These are phyloP conservation scores for Sympetrum striolatum DNA, from an alignment of 2,888 invertebrate genomes.

Conservation along the genomic window DNA sequence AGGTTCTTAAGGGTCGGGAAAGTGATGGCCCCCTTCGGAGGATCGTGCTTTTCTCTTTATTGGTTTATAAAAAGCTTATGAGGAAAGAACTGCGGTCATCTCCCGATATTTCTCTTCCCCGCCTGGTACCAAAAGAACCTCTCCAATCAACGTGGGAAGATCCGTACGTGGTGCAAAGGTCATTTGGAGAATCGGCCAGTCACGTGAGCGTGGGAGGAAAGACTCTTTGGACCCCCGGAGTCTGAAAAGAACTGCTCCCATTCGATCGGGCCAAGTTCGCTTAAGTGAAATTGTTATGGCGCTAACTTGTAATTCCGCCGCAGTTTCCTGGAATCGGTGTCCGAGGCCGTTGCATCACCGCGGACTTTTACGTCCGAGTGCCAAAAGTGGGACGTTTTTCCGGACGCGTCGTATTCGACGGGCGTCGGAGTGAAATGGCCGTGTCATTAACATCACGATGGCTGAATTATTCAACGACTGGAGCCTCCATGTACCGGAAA, in stretches of 20 bases:
- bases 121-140: neutral
- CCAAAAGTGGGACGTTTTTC: too few species aligned
- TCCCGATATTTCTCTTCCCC: neutral
- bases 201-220: neutral
- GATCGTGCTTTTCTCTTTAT: neutral
- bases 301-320: neutral
- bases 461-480: too few species aligned
- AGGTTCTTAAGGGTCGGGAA: neutral
- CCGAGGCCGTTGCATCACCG: neutral
- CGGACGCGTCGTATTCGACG: too few species aligned
- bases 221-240: neutral
- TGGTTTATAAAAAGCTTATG: neutral
- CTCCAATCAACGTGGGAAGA: neutral
- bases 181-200: neutral
- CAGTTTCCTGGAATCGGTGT: neutral
- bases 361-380: too few species aligned
- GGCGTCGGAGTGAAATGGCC: too few species aligned
- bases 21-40: neutral
- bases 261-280: too few species aligned
- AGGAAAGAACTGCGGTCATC: neutral
- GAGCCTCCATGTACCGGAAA: too few species aligned
- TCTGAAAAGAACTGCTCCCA: neutral
- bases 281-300: neutral
- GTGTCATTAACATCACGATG: too few species aligned
- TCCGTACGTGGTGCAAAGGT: neutral